These are phyloP conservation scores for Mirza zaza DNA, from an alignment of 2,113 vertebrate genomes.

Conservation along the genomic window DNA sequence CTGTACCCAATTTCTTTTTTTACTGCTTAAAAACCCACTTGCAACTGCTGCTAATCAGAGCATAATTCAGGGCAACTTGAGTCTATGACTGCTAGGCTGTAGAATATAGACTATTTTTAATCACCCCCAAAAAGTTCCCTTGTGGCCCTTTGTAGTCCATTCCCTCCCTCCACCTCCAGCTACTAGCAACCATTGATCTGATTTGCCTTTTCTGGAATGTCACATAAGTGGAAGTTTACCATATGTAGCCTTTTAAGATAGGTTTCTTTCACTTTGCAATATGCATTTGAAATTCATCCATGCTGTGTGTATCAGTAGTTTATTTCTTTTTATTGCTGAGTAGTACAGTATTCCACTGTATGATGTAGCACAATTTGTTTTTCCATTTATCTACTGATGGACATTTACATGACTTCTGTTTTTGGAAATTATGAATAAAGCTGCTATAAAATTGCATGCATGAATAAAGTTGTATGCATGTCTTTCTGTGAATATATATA, in stretches of 20 bases:
- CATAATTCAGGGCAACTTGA: no score
- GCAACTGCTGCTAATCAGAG: no score
- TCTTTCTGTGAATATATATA: background rate
- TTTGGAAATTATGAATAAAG: background rate
- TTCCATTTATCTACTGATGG: background rate
- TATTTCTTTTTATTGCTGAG: background rate
- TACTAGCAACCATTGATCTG: background rate
- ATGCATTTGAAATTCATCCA: background rate
- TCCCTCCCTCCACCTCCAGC: background rate
- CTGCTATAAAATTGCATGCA: background rate
- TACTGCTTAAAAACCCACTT: no score
- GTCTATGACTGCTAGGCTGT: no score
- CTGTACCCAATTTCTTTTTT: no score
- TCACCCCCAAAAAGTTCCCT: background rate
- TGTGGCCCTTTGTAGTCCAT: background rate
- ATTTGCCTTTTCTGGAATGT: background rate
- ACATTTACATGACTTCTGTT: background rate
- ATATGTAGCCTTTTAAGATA: background rate
- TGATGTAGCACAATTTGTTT: background rate
- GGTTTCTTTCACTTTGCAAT: background rate
- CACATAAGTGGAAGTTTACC: background rate
- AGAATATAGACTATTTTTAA: background rate
- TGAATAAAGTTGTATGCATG: background rate
- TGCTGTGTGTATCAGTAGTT: background rate
- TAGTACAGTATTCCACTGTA: background rate